A percentile compares a stretch with the other conserved stretches of the same genome.
Evolutionary conservation across 2,113 vertebrate genomes (phyloP).

Genomic region (Oryzias melastigma): DNA sequence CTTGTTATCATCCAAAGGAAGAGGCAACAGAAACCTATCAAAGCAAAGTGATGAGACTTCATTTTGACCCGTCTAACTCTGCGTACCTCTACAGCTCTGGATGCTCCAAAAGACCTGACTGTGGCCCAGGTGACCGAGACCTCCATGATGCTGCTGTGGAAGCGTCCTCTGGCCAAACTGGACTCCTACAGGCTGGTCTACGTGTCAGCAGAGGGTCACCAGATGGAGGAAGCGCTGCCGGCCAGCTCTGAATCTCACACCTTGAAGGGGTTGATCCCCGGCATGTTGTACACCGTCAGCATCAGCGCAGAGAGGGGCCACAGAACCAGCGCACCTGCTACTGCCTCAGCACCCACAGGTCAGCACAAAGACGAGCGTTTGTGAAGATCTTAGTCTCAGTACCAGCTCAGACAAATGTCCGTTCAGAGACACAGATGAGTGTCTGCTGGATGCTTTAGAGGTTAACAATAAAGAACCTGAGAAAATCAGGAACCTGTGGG

Average conservation of each 20-base stretch:
- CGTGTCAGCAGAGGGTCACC: slow-evolving; percentile 67
- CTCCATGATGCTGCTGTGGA: slow-evolving; percentile 85
- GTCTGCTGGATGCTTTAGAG: too few species aligned
- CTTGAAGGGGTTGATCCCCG: slow-evolving; percentile 79
- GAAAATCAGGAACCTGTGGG: too few species aligned
- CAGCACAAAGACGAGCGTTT: slow-evolving; percentile 3
- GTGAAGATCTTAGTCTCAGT: too few species aligned
- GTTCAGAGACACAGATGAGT: too few species aligned
- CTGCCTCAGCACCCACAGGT: slow-evolving; percentile 85
- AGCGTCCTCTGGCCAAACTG: slow-evolving; percentile 84
- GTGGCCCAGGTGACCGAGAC: slow-evolving; percentile 81
- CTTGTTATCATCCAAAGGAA: too few species aligned
- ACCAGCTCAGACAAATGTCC: too few species aligned
- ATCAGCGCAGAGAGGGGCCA: slow-evolving; percentile 86
- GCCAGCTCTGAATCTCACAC: slow-evolving; percentile 76
- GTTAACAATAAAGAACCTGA: too few species aligned
- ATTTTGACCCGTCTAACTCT: neutral
- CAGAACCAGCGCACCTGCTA: slow-evolving; percentile 81
- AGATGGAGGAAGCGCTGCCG: slow-evolving; percentile 75
- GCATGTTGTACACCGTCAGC: slow-evolving; percentile 84
- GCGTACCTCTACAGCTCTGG: slow-evolving; percentile 78
- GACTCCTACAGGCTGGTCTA: slow-evolving; percentile 85
- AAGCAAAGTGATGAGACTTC: neutral
- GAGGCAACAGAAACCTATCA: too few species aligned
- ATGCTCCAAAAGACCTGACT: slow-evolving; percentile 87